Base-by-base conservation (phyloP, 2,888 invertebrate genomes). In the Megalurothrips usitatus region DNA sequence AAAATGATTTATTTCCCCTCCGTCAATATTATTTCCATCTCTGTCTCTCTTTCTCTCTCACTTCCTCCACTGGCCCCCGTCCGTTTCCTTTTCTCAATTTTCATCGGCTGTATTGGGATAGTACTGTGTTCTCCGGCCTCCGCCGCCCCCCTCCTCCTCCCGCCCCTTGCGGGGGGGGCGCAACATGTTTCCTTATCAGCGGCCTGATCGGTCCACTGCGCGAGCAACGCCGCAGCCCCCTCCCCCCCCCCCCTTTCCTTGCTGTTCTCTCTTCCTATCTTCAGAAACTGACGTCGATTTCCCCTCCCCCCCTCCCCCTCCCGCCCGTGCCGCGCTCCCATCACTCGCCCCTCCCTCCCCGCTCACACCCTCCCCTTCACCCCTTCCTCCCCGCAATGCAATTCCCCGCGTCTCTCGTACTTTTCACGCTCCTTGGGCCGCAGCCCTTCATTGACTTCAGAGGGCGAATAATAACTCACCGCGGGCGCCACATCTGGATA, bases 201-300 rank as follows among this genome's bases (percentile, higher is more conserved):
- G 58, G n/a, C 19, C 58, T 14, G 34, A 58, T 58, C 58, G 58
- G 58, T 58, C 58, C 58, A 58, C 58, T 58, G 58, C 58, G n/a
- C 58, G 58, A n/a, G 17, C 58, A 17, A 58, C 58, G 17, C 19
- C 58, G n/a, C 58, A 58, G 58, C 58, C 81, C 80, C 81, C 49
- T 82, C 81, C 43, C 79, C 58, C 58, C 58, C n/a, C 58, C 58
- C 58, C 58, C 58, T 14, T 58, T 58, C 58, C 17, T 14, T 2
- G 6, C 14, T 43, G 34, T 43, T 58, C 17, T 14, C 58, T 52
- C 58, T 58, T 14, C n/a, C 58, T 58, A 8, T 58, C 58, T 58
- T 43, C 34, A 43, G 34, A 43, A 43, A 43, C 34, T 43, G 34
- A 43, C 34, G 34, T 43, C 34, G 34, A 43, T 43, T 43, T 43